Conservation (phyloP, 2,888 invertebrate genomes). For the Scaptomyza polygonia region DNA sequence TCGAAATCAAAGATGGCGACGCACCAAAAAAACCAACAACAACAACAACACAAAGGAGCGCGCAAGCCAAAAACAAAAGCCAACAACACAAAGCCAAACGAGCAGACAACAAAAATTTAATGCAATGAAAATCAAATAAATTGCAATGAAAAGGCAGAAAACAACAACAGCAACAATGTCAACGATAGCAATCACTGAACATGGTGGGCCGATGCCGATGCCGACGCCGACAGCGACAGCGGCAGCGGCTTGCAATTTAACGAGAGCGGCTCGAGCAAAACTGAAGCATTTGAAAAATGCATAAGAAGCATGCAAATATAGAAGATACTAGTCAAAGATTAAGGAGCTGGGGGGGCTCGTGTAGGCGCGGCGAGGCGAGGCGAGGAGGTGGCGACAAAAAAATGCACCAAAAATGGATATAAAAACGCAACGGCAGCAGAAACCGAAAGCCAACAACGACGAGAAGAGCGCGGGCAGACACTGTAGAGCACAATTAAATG, state of each 20-base stretch:
- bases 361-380: background rate
- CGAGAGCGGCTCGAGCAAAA: slow-evolving; percentile 57
- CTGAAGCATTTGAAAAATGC: slow-evolving; percentile 73
- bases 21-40: slow-evolving; percentile 50
- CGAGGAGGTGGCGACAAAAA: background rate
- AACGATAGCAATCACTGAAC: slow-evolving; percentile 70
- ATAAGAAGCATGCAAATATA: slow-evolving; percentile 69
- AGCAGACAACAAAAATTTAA: slow-evolving; percentile 62
- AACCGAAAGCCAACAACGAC: slow-evolving; percentile 19
- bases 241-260: slow-evolving; percentile 29
- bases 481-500: slow-evolving; percentile 15
- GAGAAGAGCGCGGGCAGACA: slow-evolving; percentile 1
- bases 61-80: slow-evolving; percentile 62
- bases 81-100: slow-evolving; percentile 45
- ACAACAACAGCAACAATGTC: slow-evolving; percentile 49
- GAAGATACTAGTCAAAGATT: slow-evolving; percentile 14
- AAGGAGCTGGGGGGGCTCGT: too few species aligned
- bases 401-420: slow-evolving; percentile 37
- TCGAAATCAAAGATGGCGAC: slow-evolving; percentile 63
- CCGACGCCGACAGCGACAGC: slow-evolving; percentile 19
- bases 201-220: slow-evolving; percentile 64
- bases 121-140: slow-evolving; percentile 79
- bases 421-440: slow-evolving; percentile 31
- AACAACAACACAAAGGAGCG: slow-evolving; percentile 47
- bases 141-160: slow-evolving; percentile 64